These are phyloP conservation scores for Cryptoblepharus egeriae DNA, from an alignment of 2,797 vertebrate genomes.

Conservation along the genomic window DNA sequence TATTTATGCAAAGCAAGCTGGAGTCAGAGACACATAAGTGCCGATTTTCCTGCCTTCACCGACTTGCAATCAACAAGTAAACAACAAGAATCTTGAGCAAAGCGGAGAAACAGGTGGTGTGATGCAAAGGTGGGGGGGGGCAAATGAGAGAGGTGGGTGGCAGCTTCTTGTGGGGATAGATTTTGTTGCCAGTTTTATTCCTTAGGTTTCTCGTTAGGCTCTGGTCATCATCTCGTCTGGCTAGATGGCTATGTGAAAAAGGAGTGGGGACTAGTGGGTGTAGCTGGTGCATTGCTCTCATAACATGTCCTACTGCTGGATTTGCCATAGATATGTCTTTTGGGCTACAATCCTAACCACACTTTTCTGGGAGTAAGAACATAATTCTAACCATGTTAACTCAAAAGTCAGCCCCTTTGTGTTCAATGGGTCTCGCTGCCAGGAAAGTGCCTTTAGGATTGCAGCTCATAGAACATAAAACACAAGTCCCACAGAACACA, in stretches of 20 bases:
- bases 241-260: not conserved
- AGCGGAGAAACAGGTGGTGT: slow-evolving; percentile 10
- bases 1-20: slow-evolving; percentile 54
- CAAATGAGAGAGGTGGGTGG: not conserved
- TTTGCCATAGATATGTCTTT: no score
- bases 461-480: no score
- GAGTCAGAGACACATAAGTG: slow-evolving; percentile 46
- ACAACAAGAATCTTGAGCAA: slow-evolving; percentile 3
- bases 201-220: not conserved
- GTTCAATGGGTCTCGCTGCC: no score
- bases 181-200: not conserved
- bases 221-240: not conserved
- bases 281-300: not conserved
- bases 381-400: no score
- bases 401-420: no score
- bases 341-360: no score
- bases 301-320: not conserved
- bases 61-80: slow-evolving; percentile 55
- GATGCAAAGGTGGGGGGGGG: not conserved
- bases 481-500: no score
- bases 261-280: no score
- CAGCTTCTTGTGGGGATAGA: not conserved
- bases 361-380: no score
- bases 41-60: slow-evolving; percentile 47
- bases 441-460: no score